A percentile compares a stretch with the other conserved stretches of the same genome.
Conservation (phyloP, 2,888 invertebrate genomes). For the Lamproptera curius region DNA sequence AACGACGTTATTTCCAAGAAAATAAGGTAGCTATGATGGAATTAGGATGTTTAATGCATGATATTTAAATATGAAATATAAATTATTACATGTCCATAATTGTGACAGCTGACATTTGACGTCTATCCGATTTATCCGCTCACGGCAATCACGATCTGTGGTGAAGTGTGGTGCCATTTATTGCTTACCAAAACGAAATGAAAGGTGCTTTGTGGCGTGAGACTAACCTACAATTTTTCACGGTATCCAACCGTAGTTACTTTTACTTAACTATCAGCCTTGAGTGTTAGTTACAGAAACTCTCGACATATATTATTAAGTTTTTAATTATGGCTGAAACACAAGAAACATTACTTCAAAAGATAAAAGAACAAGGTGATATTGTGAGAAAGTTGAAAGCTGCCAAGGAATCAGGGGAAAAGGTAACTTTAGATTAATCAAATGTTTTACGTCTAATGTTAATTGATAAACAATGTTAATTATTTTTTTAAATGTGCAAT, state of each 20-base stretch:
- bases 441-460: not conserved
- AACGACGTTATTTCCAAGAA: too few relatives aligned
- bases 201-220: conserved; percentile 49
- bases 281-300: conserved; percentile 30
- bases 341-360: conserved; percentile 53
- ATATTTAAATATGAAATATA: too few relatives aligned
- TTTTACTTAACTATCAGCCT: conserved; percentile 46
- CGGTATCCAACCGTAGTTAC: conserved; percentile 33
- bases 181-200: conserved; percentile 39
- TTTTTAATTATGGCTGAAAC: conserved; percentile 49
- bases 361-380: conserved; percentile 84
- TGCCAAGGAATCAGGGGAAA: conserved; percentile 86
- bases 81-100: not conserved
- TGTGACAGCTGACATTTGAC: not conserved
- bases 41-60: not conserved
- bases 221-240: conserved; percentile 49
- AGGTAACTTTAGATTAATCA: conserved; percentile 77
- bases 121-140: not conserved
- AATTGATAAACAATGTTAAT: not conserved
- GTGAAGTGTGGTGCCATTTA: not conserved
- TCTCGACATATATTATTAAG: not conserved
- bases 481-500: not conserved
- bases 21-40: not conserved
- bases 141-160: not conserved
- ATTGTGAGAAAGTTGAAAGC: conserved; percentile 89